phyloP scores from a whole-genome alignment of 2,888 invertebrate species.

The Pyrgus malvae region DNA sequence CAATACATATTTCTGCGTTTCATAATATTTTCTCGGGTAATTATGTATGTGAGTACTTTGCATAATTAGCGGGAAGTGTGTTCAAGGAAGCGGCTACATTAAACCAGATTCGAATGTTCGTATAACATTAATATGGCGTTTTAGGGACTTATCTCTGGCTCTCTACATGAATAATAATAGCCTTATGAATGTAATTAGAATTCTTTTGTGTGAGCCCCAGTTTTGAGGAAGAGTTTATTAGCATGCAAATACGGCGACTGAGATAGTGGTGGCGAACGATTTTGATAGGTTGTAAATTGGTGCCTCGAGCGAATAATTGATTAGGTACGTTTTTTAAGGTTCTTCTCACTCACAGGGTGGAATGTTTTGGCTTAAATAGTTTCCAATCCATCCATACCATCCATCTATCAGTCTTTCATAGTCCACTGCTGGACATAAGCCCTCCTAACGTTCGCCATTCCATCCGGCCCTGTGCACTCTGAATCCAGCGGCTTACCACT shows the following conservation, averaged over 20 bases:
- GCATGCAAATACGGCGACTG: conserved; percentile 3
- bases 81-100: not conserved
- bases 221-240: conserved; percentile 1
- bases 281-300: not conserved
- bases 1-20: not conserved
- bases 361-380: too few relatives aligned
- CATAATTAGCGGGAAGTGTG: not conserved
- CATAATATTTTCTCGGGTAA: conserved; percentile 1
- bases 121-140: conserved; percentile 24
- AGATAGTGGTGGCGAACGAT: not conserved
- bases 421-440: too few relatives aligned
- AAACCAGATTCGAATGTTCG: conserved; percentile 9
- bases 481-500: too few relatives aligned
- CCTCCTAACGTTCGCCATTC: too few relatives aligned
- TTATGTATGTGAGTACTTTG: not conserved
- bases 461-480: too few relatives aligned
- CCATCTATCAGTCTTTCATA: too few relatives aligned
- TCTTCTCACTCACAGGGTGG: too few relatives aligned
- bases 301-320: too few relatives aligned
- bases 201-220: conserved; percentile 31
- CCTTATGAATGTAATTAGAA: conserved; percentile 32
- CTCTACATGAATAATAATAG: conserved; percentile 35
- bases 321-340: too few relatives aligned
- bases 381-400: too few relatives aligned
- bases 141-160: conserved; percentile 29